Base-by-base conservation (phyloP, 2,797 vertebrate genomes). In the Sebastes baramenuke region DNA sequence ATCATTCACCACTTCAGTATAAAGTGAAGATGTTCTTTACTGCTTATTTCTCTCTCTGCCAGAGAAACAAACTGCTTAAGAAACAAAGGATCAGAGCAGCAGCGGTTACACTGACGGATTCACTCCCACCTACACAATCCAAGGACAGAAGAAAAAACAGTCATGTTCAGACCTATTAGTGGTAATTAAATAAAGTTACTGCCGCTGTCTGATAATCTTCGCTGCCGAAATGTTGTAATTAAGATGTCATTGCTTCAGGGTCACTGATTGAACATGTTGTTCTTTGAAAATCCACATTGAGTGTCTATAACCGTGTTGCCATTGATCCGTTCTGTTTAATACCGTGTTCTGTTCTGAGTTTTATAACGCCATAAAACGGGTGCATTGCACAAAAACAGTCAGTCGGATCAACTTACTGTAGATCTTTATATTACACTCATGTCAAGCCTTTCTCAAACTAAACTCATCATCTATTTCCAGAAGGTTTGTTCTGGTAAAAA, bases 201-300 rank as follows among this genome's bases (percentile, higher is more conserved):
- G 77, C 62, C n/a, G 2, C 29, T 4, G 2, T 38, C 2, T 75
- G 66, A 79, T 80, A 61, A 70, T 88, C 59, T 62, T 68, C 3
- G 3, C 69, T 9, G 5, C 66, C 29, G 25, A 78, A 24, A 62
- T 34, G 54, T 54, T 82, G 75, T 85, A 52, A 88, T 91, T 65
- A 84, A 52, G 66, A 64, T 59, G 46, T 64, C 42, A 13, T 66
- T 18, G 30, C 83, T 59, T 77, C 65, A 3, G 78, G 81, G 60
- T 81, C 79, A 80, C 77, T 74, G 90, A 87, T 86, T 72, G 68
- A 81, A 86, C 75, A 62, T 30, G 69, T 59, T 59, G 82, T 59
- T 69, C 58, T 75, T 56, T 49, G 55, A 81, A 61, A 83, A 85
- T 30, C 77, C 62, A 64, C 71, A 24, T 67, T 74, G 0, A 14